These are phyloP conservation scores for Ploceus nigricollis DNA, from an alignment of 2,113 vertebrate species.

Conservation along the genomic window DNA sequence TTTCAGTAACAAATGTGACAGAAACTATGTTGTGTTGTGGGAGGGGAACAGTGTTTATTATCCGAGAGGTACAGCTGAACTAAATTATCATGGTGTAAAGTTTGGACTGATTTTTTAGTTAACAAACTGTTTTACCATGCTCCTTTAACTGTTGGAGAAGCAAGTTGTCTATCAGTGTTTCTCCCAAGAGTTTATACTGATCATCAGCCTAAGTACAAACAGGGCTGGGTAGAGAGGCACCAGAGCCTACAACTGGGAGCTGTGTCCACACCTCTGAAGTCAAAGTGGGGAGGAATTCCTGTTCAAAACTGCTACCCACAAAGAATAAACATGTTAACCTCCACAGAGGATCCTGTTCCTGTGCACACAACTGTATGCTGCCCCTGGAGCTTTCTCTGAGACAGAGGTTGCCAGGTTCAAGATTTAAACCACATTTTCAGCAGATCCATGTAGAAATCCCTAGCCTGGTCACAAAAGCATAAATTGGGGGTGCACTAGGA, in stretches of 20 bases:
- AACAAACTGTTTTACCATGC: neutral
- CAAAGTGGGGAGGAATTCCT: neutral
- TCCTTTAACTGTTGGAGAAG: neutral
- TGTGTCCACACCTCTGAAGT: neutral
- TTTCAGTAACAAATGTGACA: neutral
- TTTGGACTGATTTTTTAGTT: neutral
- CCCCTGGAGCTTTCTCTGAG: fast-evolving
- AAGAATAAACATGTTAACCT: neutral
- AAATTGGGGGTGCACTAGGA: neutral
- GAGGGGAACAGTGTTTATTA: neutral
- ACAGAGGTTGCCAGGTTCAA: neutral
- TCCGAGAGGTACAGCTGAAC: constrained; percentile 20
- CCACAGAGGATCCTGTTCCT: neutral
- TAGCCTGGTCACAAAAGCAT: neutral
- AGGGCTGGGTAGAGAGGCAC: neutral
- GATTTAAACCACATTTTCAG: neutral
- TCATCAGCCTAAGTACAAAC: neutral
- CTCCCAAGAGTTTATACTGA: neutral
- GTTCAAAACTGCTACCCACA: neutral
- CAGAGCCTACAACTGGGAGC: neutral
- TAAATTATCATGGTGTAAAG: neutral
- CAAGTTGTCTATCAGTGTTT: neutral
- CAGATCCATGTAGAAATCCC: neutral
- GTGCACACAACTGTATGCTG: neutral
- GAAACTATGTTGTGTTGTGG: neutral